Percentiles rank a stretch among this genome's conserved stretches.
These are phyloP conservation scores for Lochmaea capreae DNA, from an alignment of 2,888 invertebrate species.

Conservation along the genomic window DNA sequence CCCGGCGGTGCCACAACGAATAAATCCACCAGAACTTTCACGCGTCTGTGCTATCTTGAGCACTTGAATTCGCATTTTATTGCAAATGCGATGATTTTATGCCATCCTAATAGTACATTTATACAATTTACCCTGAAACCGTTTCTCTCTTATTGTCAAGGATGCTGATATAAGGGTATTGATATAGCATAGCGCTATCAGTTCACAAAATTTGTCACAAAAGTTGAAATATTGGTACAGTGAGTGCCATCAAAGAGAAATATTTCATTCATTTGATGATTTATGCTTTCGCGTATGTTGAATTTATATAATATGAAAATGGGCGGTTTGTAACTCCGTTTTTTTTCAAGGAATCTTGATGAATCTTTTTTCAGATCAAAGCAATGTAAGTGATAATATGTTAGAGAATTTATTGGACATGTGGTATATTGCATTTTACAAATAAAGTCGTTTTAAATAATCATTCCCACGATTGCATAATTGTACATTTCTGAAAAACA, in stretches of 20 bases:
- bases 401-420: no score
- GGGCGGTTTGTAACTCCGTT: no score
- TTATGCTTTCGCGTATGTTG: no score
- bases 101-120: conserved; percentile 18
- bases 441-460: no score
- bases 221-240: background rate
- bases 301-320: no score
- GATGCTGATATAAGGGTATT: conserved; percentile 2
- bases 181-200: background rate
- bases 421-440: no score
- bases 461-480: no score
- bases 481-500: no score
- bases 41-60: background rate
- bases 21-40: background rate
- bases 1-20: background rate
- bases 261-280: background rate
- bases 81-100: conserved; percentile 11
- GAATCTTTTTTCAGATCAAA: no score
- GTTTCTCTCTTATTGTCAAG: conserved; percentile 6
- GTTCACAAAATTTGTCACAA: background rate
- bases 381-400: no score
- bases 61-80: conserved; percentile 11
- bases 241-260: background rate
- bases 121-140: conserved; percentile 6
- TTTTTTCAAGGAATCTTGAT: no score